phyloP scores from a whole-genome alignment of 2,113 vertebrate genomes.

The Abramis brama region DNA sequence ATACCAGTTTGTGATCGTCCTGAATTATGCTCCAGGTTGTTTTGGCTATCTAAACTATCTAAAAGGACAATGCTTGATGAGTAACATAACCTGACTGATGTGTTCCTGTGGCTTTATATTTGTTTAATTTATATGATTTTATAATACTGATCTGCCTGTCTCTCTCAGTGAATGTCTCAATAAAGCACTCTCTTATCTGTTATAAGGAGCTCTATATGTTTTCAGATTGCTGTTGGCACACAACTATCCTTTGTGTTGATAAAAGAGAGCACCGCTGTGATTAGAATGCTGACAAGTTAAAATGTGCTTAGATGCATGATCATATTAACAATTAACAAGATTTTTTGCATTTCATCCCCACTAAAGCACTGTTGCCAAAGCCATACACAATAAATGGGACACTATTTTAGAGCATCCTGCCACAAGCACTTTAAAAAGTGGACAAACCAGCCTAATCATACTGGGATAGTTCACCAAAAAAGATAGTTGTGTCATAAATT shows the following conservation, averaged over 20 bases:
- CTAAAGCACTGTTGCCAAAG: not conserved
- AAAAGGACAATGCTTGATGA: not conserved
- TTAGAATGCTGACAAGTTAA: not conserved
- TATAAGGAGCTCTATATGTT: slow-evolving; percentile 11
- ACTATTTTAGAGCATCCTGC: not conserved
- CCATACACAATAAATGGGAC: not conserved
- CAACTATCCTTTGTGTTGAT: not conserved
- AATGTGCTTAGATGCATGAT: not conserved
- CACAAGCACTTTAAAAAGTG: not conserved
- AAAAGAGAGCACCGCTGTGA: not conserved
- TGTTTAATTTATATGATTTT: not conserved
- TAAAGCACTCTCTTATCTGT: not conserved
- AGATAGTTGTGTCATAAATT: not conserved
- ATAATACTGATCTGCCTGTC: not conserved
- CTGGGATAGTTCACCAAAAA: not conserved
- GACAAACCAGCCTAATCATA: not conserved
- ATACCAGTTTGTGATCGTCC: not conserved
- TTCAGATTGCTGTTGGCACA: not conserved
- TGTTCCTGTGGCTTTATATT: not conserved
- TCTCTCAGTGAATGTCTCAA: not conserved
- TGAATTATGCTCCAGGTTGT: not conserved
- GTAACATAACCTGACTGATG: not conserved
- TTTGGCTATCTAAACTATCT: not conserved
- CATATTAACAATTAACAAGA: not conserved
- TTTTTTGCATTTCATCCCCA: not conserved